Conservation (phyloP, 1,140 invertebrate species). For the Mactra quadrangularis region DNA sequence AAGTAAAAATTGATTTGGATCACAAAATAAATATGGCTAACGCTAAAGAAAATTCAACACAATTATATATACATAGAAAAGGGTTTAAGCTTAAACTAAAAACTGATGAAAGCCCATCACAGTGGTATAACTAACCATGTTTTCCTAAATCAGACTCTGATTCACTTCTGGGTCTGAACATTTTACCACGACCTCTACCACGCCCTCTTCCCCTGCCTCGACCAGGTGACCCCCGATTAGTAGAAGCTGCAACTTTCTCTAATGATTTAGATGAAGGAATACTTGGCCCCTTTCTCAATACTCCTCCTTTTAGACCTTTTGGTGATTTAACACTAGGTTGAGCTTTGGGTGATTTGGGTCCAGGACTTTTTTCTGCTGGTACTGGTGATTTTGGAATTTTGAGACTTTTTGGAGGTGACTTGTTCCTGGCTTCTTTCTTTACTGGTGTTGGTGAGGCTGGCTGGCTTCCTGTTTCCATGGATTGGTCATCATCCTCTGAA, state of each 20-base stretch:
- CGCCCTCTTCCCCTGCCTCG: conserved; percentile 70
- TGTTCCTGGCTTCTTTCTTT: conserved; percentile 27
- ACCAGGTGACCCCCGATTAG: conserved; percentile 55
- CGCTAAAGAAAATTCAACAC: no score
- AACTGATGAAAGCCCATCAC: no score
- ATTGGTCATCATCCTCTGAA: conserved; percentile 64
- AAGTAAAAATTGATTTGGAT: no score
- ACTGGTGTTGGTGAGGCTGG: conserved; percentile 35
- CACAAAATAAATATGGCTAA: no score
- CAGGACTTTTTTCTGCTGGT: conserved; percentile 14
- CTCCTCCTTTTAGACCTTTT: conserved; percentile 30
- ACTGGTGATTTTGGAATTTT: conserved; percentile 43
- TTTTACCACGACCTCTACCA: conserved; percentile 67
- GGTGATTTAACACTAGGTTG: conserved; percentile 18
- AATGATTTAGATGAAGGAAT: conserved; percentile 42
- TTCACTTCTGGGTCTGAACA: conserved; percentile 72
- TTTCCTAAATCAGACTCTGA: conserved; percentile 68
- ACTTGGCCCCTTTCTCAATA: conserved; percentile 41
- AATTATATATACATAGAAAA: no score
- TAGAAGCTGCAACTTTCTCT: not conserved
- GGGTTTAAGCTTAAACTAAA: no score
- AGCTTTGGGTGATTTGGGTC: conserved; percentile 43
- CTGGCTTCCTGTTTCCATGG: conserved; percentile 43
- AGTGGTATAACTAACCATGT: conserved; percentile 51
- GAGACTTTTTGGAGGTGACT: conserved; percentile 41